Base-by-base conservation (phyloP, 2,113 vertebrate species). In the Parotia lawesii region DNA sequence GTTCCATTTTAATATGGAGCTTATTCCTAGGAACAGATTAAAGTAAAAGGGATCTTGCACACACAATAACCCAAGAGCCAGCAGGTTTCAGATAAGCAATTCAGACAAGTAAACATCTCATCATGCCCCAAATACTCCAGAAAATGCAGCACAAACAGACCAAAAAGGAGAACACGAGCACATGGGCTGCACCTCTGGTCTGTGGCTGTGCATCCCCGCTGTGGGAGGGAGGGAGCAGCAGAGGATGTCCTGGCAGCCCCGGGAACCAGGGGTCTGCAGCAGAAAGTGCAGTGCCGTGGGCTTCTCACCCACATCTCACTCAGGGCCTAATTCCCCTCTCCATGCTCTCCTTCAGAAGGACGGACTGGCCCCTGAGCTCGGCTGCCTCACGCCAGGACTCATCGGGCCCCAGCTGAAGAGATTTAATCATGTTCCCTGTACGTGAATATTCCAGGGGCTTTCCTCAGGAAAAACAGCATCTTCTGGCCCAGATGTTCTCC, bases 281-380 rank as follows among this genome's bases (percentile, higher is more conserved):
- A 58, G 28, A 0, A n/a, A 57, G 56, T 2, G 50, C 35, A 58
- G 33, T 6, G 72, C 87, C 9, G 1, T 0, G 53, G 27, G 38
- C 7, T n/a, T 40, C 42, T 23, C 44, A 33, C 19, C 38, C 29
- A 35, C 53, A 2, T 1, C 13, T 25, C 42, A 2, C 0, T 8
- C 35, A 5, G 1, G 1, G 37, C 25, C 64, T 16, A 5, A 29
- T 9, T 45, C 54, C 16, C 64, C 12, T 54, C 18, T 4, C 27
- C 6, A 0, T 1, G 13, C 78, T 18, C 6, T 12, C 65, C 79
- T 51, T 2, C 1, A 6, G 33, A 35, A 37, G 8, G 6, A 13
- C 0, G 10, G 25, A 15, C 24, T 0, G 50, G 64, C 64, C 56
- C 58, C n/a, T 1, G 25, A 50, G 70, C 40, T 40, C 1, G 2